Base-by-base conservation (phyloP, 2,888 invertebrate species). In the Standfussiana lucernea region DNA sequence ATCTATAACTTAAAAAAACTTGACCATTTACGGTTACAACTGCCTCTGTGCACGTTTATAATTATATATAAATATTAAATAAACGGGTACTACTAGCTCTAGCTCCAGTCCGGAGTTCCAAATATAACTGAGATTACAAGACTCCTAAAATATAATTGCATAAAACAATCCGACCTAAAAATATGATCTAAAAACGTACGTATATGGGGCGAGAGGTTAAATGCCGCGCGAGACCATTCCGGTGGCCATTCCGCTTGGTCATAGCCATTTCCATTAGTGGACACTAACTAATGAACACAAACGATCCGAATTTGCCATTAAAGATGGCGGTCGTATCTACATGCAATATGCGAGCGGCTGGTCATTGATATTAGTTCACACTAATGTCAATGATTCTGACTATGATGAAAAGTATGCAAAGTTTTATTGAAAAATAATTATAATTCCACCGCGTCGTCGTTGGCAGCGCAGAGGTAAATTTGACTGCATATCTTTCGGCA, bases 241-340 rank as follows among this genome's bases (percentile, higher is more conserved):
- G 89, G 90, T 85, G 85, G 89, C 92, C 91, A 91, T 94, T 93
- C 87, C 90, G 90, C 88, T 90, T 90, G 93, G 90, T 92, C 92
- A 92, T 93, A 91, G 91, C 91, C 91, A 90, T 94, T 92, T 90
- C 91, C 94, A 94, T 95, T 95, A 95, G 93, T 91, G 94, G 92
- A 93, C 92, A 93, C 93, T 93, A 94, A 92, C 93, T 95, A 95
- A 95, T 94, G 95, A 94, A 94, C 94, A 93, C 94, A 94, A 95
- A 95, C 93, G 94, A 91, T 91, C 90, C 84, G 90, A 92, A 92
- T 91, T 89, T 89, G 87, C 82, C 86, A 87, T 88, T 89, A 90
- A 90, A 90, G 91, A 91, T 91, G 88, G 88, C 77, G 72, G 72
- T 65, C 4, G 64, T 78, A 75, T 79, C 68, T 78, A 77, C 72